A percentile compares a stretch with the other conserved stretches of the same genome.
Evolutionary conservation across 2,888 invertebrate species (phyloP).

Genomic region (Nyleta sp.): DNA sequence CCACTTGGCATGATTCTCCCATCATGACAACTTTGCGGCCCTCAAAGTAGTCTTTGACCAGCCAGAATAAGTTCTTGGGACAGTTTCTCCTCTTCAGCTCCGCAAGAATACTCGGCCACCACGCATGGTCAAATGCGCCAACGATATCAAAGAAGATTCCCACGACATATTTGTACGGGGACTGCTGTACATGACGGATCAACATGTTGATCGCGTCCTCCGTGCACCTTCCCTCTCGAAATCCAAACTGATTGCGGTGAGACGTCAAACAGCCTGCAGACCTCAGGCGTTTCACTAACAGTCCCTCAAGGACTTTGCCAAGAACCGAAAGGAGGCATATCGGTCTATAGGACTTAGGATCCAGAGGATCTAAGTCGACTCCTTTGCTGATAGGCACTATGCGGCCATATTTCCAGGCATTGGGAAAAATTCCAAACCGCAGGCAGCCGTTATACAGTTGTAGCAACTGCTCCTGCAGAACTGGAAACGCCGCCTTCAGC

Average conservation of each 20-base stretch:
- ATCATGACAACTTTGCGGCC: not conserved
- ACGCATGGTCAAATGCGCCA: not conserved
- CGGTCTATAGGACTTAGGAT: slow-evolving; percentile 38
- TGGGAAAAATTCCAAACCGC: slow-evolving; percentile 47
- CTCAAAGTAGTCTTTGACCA: not conserved
- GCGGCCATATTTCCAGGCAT: slow-evolving; percentile 44
- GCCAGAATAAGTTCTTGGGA: not conserved
- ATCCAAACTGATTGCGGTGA: not conserved
- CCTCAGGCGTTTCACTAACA: not conserved
- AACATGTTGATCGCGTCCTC: not conserved
- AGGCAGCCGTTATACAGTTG: slow-evolving; percentile 29
- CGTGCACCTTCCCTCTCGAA: not conserved
- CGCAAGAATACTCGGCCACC: not conserved
- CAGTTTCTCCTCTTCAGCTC: not conserved
- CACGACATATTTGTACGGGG: not conserved
- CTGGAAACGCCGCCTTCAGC: not conserved
- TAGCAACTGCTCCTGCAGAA: not conserved
- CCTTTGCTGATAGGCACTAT: slow-evolving; percentile 20
- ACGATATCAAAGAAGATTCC: not conserved
- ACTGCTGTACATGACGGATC: not conserved
- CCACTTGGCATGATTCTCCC: not conserved
- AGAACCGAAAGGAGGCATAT: slow-evolving; percentile 33
- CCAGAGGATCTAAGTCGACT: slow-evolving; percentile 15
- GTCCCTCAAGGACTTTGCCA: slow-evolving; percentile 36
- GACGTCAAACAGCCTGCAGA: not conserved